Base-by-base conservation (phyloP, 2,888 invertebrate genomes). In the Acanthosepion pharaonis region DNA sequence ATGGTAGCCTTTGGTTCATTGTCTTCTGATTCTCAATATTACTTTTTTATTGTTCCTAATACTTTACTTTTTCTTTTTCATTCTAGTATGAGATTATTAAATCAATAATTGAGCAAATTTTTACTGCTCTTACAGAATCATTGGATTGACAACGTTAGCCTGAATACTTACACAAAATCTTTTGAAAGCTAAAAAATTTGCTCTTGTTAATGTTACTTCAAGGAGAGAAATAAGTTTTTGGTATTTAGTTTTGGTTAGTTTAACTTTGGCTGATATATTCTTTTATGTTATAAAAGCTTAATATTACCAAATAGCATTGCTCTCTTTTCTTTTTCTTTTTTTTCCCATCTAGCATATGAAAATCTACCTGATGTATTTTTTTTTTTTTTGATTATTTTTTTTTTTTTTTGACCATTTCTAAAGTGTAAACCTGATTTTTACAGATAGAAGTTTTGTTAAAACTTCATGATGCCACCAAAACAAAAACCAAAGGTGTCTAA, bases 391-490 rank as follows among this genome's bases (percentile, higher is more conserved):
- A 59, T 59, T 23, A 55, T 59, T 59, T 59, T 33, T 33, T 33
- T 59, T 59, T 51, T 15, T 51, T 51, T 51, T 42, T 42, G 42
- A 51, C 15, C 15, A 51, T 64, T 64, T 33, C 78, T 78, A 78
- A 78, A 78, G 11, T 78, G n/a, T 78, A 78, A 3, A 78, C n/a
- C 78, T 78, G 11, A 78, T 78, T 78, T 78, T 78, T 78, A 78
- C 78, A 78, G 78, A 78, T 78, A 78, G 15, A 78, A 78, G n/a
- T 78, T 78, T 78, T 78, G 78, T 78, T 78, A 78, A n/a, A 78
- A 78, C n/a, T 33, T 78, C 4, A 78, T 18, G 78, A 78, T 78
- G 78, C 33, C 78, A 78, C 78, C 78, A 15, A 78, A 78, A 78
- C 78, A 78, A 78, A 78, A 78, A 33, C 15, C 78, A 78, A 78